Conservation (phyloP, 2,888 invertebrate species). For the Conistra vaccinii region DNA sequence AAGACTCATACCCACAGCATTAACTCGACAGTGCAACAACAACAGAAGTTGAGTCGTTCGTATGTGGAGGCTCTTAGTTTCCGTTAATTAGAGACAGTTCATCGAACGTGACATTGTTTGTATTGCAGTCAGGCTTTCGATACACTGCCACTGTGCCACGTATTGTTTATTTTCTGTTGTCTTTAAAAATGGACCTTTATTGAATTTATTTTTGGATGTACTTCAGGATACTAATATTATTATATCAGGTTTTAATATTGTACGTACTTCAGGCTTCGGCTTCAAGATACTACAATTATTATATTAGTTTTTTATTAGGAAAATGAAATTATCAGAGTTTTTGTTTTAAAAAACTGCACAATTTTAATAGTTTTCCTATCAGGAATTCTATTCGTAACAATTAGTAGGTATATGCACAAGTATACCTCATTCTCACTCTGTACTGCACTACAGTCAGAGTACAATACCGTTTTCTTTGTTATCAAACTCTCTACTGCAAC, state of each 20-base stretch:
- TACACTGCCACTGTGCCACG: background rate
- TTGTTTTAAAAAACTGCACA: background rate
- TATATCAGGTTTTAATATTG: no score
- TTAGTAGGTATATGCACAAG: background rate
- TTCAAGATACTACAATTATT: background rate
- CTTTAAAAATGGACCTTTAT: background rate
- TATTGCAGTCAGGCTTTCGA: slow-evolving; percentile 16
- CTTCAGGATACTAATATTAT: background rate
- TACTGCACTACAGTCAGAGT: background rate
- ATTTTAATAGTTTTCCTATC: no score
- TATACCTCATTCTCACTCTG: background rate
- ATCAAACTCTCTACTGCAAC: background rate
- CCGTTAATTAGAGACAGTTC: slow-evolving; percentile 16
- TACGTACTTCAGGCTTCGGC: background rate
- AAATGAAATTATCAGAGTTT: no score
- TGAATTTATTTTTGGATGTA: background rate
- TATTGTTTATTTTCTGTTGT: background rate
- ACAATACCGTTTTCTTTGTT: background rate
- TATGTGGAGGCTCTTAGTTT: slow-evolving; percentile 3
- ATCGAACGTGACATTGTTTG: slow-evolving; percentile 33
- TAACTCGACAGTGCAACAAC: background rate
- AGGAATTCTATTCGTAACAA: no score
- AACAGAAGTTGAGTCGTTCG: background rate
- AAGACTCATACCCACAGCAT: background rate
- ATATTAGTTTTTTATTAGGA: no score